Evolutionary conservation across 2,797 vertebrate genomes (phyloP).

Genomic region (Acanthis flammea): DNA sequence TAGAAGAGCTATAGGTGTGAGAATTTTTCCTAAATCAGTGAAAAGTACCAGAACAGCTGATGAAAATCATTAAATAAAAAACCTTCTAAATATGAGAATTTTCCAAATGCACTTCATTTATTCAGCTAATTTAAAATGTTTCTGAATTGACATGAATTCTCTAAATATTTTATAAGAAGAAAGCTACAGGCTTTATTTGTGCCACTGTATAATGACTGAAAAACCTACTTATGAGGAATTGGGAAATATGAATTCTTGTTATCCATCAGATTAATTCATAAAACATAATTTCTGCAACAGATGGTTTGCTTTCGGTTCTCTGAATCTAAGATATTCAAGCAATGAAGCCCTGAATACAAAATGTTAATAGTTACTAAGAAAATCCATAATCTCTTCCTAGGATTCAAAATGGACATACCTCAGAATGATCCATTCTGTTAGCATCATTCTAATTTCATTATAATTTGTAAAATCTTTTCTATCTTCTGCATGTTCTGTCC

Average conservation of each 20-base stretch:
- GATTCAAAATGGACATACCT: neutral
- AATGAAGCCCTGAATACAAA: neutral
- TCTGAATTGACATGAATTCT: conserved; percentile 1
- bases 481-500: neutral
- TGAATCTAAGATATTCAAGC: neutral
- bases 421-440: neutral
- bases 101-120: neutral
- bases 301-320: neutral
- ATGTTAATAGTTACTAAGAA: neutral
- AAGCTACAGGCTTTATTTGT: neutral
- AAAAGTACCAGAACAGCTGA: neutral
- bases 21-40: neutral
- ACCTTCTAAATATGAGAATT: neutral
- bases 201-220: conserved; percentile 31
- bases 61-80: conserved; percentile 18
- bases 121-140: conserved; percentile 46
- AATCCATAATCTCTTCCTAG: neutral
- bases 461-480: neutral
- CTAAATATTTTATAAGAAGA: conserved; percentile 57
- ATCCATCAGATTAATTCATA: neutral
- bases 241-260: conserved; percentile 22
- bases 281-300: neutral
- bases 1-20: neutral
- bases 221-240: conserved; percentile 4
- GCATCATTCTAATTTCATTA: neutral